Conservation (phyloP, 2,113 vertebrate genomes). For the Crotalus tigris region DNA sequence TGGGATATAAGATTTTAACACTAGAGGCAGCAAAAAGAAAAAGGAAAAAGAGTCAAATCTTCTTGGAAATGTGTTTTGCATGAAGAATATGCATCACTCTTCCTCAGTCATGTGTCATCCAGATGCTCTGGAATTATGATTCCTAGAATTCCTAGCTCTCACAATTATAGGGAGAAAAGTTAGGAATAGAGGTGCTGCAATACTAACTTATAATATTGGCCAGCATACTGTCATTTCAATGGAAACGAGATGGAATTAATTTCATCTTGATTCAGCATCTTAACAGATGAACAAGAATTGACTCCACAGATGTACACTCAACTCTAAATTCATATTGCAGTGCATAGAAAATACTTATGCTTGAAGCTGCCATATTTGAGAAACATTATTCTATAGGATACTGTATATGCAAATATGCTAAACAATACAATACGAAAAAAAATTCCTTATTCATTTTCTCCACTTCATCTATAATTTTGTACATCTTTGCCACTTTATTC, state of each 20-base stretch:
- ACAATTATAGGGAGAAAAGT: neutral
- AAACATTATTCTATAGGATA: too few relatives aligned
- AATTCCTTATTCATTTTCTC: too few relatives aligned
- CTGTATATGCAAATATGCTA: too few relatives aligned
- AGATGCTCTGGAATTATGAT: too few relatives aligned
- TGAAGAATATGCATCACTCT: neutral
- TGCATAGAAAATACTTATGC: neutral
- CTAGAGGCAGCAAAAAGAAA: neutral
- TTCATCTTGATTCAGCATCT: neutral
- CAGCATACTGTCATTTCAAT: neutral
- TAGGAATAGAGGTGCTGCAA: neutral
- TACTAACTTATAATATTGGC: neutral
- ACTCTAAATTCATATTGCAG: neutral
- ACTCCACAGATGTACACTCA: neutral
- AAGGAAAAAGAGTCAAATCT: neutral
- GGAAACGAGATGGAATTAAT: neutral
- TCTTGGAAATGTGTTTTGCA: neutral
- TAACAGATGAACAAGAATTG: too few relatives aligned
- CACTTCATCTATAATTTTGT: too few relatives aligned
- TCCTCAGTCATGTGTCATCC: too few relatives aligned
- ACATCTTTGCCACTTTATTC: too few relatives aligned
- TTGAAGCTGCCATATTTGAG: too few relatives aligned
- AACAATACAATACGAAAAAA: too few relatives aligned
- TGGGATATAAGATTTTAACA: neutral
- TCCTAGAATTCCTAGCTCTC: too few relatives aligned